Conservation (phyloP, 2,888 invertebrate species). For the Phengaris alcon region DNA sequence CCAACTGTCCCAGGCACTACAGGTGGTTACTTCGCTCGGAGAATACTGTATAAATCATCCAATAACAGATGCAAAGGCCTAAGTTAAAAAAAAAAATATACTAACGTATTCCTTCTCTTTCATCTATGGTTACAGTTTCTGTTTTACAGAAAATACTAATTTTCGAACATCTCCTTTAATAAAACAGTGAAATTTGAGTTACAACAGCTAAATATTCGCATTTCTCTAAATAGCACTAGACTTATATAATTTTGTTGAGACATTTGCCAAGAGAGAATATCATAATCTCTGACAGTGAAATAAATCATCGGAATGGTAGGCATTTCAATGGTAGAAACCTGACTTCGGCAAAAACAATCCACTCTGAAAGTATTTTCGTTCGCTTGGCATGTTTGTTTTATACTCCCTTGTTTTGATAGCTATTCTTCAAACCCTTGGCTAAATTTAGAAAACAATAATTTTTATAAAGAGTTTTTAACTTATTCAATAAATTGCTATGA, state of each 20-base stretch:
- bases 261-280: conserved; percentile 9
- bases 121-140: too few relatives aligned
- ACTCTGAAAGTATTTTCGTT: conserved; percentile 19
- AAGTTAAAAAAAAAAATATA: too few relatives aligned
- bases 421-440: not conserved
- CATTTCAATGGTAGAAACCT: conserved; percentile 8
- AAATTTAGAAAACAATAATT: conserved; percentile 7
- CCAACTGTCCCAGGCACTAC: too few relatives aligned
- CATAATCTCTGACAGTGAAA: conserved; percentile 2
- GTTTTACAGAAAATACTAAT: not conserved
- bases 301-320: not conserved
- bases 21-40: too few relatives aligned
- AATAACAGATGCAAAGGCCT: too few relatives aligned
- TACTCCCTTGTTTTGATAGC: not conserved
- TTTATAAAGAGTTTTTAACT: not conserved
- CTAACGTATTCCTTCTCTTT: too few relatives aligned
- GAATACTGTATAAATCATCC: too few relatives aligned
- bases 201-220: not conserved
- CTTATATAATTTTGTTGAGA: not conserved
- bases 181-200: not conserved
- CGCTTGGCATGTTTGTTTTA: conserved; percentile 6
- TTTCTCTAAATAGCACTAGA: not conserved
- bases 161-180: not conserved
- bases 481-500: too few relatives aligned
- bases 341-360: conserved; percentile 11